These are phyloP conservation scores for Borostomias antarcticus DNA, from an alignment of 2,797 vertebrate species.

Conservation along the genomic window DNA sequence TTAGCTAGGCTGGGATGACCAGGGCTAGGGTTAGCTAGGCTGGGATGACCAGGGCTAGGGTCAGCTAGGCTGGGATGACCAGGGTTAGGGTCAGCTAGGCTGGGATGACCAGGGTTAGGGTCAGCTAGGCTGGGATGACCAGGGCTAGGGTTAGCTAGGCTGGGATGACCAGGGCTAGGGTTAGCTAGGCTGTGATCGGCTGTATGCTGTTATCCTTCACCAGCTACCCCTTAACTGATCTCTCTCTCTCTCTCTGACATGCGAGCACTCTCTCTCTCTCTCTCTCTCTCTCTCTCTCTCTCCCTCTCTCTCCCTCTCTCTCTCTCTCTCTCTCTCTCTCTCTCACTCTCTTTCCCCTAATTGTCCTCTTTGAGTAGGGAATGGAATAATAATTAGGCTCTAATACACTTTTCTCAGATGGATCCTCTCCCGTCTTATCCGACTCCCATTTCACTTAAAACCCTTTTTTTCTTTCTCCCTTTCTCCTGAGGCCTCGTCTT, in stretches of 20 bases:
- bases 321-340: slow-evolving; percentile 5
- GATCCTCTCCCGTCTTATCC: slow-evolving; percentile 51
- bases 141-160: no score
- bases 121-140: no score
- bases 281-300: slow-evolving; percentile 54
- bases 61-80: no score
- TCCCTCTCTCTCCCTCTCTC: slow-evolving; percentile 35
- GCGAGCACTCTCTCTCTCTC: slow-evolving; percentile 25
- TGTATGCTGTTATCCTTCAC: slow-evolving; percentile 53
- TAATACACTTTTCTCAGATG: slow-evolving; percentile 73
- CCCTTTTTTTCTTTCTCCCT: slow-evolving; percentile 50
- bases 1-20: no score
- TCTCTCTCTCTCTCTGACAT: slow-evolving; percentile 23
- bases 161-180: no score
- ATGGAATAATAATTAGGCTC: slow-evolving; percentile 78
- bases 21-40: no score
- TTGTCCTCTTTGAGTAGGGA: slow-evolving; percentile 71
- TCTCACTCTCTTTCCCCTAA: slow-evolving; percentile 54
- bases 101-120: no score
- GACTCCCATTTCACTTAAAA: slow-evolving; percentile 53
- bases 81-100: no score
- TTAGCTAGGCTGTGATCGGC: no score
- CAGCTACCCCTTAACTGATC: slow-evolving; percentile 27
- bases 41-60: no score
- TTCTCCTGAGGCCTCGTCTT: slow-evolving; percentile 37